Conservation (phyloP, 1,140 invertebrate species). For the Papilio glaucus region DNA sequence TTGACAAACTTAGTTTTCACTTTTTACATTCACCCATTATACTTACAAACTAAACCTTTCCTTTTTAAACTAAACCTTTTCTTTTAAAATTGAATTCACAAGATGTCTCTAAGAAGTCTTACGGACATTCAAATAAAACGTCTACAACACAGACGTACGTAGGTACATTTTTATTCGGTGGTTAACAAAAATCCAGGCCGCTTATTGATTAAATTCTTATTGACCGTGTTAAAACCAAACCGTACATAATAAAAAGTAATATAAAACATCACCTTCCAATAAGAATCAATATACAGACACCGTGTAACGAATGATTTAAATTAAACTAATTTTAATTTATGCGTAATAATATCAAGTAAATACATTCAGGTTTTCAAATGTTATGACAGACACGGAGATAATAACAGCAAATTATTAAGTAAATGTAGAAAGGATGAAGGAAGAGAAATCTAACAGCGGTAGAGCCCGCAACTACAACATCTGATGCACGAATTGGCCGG, state of each 20-base stretch:
- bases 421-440: no score
- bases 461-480: no score
- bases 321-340: constrained; percentile 1
- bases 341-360: constrained; percentile 3
- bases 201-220: constrained; percentile 22
- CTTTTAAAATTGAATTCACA: no score
- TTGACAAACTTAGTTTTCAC: no score
- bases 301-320: background rate
- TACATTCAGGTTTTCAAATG: background rate
- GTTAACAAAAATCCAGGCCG: constrained; percentile 16
- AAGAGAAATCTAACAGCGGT: no score
- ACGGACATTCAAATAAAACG: constrained; percentile 6
- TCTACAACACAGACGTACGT: constrained; percentile 4
- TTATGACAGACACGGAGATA: background rate
- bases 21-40: no score
- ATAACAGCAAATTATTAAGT: no score
- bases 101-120: background rate
- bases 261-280: constrained; percentile 3
- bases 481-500: no score
- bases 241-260: constrained; percentile 8
- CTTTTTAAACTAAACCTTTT: no score
- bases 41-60: no score
- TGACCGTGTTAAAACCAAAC: constrained; percentile 26
- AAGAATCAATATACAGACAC: background rate
- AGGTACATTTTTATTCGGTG: background rate